Percentiles rank a stretch among this genome's conserved stretches.
Conservation (phyloP, 2,888 invertebrate species). For the Sturmia bella region DNA sequence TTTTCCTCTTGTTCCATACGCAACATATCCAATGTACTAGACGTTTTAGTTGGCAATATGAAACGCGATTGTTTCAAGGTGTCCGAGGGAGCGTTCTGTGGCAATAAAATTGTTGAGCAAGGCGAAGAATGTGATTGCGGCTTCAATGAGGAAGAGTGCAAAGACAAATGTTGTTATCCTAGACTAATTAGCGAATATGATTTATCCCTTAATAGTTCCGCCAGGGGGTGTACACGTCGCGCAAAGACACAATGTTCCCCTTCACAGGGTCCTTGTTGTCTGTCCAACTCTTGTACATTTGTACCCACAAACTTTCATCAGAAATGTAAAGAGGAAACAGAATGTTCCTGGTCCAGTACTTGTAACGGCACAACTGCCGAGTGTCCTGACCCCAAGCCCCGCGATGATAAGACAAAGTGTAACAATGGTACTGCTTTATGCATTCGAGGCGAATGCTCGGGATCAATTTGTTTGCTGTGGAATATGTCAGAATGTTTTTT, state of each 20-base stretch:
- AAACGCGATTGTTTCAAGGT: conserved; percentile 97
- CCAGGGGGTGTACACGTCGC: conserved; percentile 91
- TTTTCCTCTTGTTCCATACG: conserved; percentile 97
- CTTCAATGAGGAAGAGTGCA: conserved; percentile 95
- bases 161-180: conserved; percentile 96
- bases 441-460: conserved; percentile 94
- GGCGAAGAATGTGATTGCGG: conserved; percentile 99
- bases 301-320: conserved; percentile 85
- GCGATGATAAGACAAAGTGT: conserved; percentile 95
- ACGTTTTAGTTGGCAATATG: conserved; percentile 93
- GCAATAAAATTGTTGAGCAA: conserved; percentile 98
- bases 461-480: conserved; percentile 97
- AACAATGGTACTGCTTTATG: conserved; percentile 95
- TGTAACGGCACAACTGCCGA: conserved; percentile 93
- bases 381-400: conserved; percentile 92
- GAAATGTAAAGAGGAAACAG: conserved; percentile 91
- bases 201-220: conserved; percentile 86
- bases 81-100: conserved; percentile 98
- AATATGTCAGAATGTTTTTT: conserved; percentile 97
- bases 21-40: conserved; percentile 96
- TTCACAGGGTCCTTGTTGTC: conserved; percentile 98
- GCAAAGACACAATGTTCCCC: conserved; percentile 91
- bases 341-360: conserved; percentile 93
- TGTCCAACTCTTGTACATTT: conserved; percentile 89
- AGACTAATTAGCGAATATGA: conserved; percentile 88